Percentiles rank a stretch among this genome's conserved stretches.
Evolutionary conservation across 1,140 invertebrate genomes (phyloP).

Genomic region (Eriosoma lanigerum): DNA sequence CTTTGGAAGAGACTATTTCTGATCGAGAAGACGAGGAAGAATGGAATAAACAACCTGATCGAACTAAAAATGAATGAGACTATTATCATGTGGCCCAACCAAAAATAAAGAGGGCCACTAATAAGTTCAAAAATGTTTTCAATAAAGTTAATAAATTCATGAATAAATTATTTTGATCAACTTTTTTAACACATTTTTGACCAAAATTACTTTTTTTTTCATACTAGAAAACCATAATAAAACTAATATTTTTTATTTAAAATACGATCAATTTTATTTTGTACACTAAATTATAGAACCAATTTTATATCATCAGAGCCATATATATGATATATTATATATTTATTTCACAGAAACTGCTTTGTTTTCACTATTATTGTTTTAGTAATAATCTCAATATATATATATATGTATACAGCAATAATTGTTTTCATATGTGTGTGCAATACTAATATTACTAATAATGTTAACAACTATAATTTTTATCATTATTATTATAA

Average conservation of each 20-base stretch:
- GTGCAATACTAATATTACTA: slow-evolving; percentile 30
- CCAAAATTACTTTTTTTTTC: slow-evolving; percentile 16
- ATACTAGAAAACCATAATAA: background rate
- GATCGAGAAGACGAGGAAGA: slow-evolving; percentile 2
- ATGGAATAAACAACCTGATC: slow-evolving; percentile 22
- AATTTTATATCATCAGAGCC: background rate
- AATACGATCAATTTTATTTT: background rate
- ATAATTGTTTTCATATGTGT: slow-evolving; percentile 34
- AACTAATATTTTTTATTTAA: background rate
- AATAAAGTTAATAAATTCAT: slow-evolving; percentile 44
- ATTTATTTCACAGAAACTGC: background rate
- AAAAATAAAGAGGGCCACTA: slow-evolving; percentile 34
- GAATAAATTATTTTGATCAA: slow-evolving; percentile 34
- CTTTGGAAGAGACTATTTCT: slow-evolving; percentile 2
- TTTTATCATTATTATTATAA: background rate
- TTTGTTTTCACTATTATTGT: background rate
- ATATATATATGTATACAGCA: slow-evolving; percentile 4
- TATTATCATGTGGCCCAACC: slow-evolving; percentile 32
- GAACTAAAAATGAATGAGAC: slow-evolving; percentile 47
- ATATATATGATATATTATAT: background rate
- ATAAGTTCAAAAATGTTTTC: slow-evolving; percentile 24
- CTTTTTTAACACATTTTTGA: background rate
- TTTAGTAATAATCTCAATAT: slow-evolving; percentile 4
- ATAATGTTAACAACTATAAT: slow-evolving; percentile 27
- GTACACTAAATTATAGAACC: background rate